phyloP scores from a whole-genome alignment of 1,140 invertebrate genomes.

The Gonatopus flavifemur region DNA sequence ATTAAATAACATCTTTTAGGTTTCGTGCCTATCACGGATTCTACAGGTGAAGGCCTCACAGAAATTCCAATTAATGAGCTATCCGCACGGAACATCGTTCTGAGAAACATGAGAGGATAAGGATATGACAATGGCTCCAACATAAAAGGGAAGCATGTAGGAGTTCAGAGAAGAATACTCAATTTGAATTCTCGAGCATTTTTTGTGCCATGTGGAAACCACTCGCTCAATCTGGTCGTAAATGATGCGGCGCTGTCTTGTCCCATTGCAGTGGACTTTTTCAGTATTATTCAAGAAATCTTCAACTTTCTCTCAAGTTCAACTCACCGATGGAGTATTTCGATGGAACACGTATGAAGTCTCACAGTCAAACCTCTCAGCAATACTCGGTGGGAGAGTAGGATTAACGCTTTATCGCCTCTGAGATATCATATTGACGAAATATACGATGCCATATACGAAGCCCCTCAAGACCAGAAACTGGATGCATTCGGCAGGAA shows the following conservation, averaged over 20 bases:
- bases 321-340: not conserved
- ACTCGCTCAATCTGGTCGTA: constrained; percentile 29
- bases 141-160: constrained; percentile 34
- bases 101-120: constrained; percentile 25
- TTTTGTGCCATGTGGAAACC: constrained; percentile 25
- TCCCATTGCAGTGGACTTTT: constrained; percentile 14
- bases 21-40: too few relatives aligned
- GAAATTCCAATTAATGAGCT: not conserved
- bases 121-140: constrained; percentile 42
- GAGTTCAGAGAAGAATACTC: constrained; percentile 26
- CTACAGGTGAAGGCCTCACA: too few relatives aligned
- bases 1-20: too few relatives aligned
- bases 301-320: constrained; percentile 9
- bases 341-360: not conserved
- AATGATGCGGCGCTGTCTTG: constrained; percentile 18
- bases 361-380: constrained; percentile 4
- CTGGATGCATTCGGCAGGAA: constrained; percentile 10
- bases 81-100: not conserved
- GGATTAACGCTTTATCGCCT: constrained; percentile 6
- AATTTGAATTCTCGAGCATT: constrained; percentile 14
- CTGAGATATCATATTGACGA: constrained; percentile 12
- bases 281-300: constrained; percentile 3
- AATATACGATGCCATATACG: constrained; percentile 12
- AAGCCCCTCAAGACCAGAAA: constrained; percentile 2
- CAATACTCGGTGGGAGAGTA: constrained; percentile 7